phyloP scores from a whole-genome alignment of 2,113 vertebrate genomes.

The Nicator chloris region DNA sequence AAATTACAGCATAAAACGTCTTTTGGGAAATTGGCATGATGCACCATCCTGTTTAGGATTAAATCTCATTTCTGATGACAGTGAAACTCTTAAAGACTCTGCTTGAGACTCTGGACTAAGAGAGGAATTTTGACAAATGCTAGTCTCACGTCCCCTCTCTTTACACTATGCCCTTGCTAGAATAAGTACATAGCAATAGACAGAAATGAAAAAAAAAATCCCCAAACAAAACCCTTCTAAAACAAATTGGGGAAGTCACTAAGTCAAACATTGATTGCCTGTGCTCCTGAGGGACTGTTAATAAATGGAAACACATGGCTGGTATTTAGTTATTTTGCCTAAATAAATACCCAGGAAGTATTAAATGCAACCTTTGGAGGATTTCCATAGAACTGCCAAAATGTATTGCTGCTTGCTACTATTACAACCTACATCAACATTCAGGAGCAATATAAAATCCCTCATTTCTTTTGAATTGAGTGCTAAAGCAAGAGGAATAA shows the following conservation, averaged over 20 bases:
- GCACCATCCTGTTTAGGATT: not conserved
- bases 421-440: not conserved
- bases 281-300: not conserved
- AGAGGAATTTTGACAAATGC: not conserved
- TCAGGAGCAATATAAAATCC: not conserved
- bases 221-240: not conserved
- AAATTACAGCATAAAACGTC: not conserved
- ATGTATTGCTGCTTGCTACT: not conserved
- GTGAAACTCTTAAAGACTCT: not conserved
- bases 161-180: not conserved
- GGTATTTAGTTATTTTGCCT: not conserved
- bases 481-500: not conserved
- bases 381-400: not conserved
- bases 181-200: not conserved
- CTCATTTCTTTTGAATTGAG: not conserved
- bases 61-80: not conserved
- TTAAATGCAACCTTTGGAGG: not conserved
- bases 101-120: not conserved
- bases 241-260: not conserved
- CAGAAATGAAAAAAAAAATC: not conserved
- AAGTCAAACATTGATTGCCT: not conserved
- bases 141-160: not conserved
- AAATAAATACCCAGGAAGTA: not conserved
- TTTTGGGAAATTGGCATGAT: not conserved
- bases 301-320: not conserved